Evolutionary conservation across 2,888 invertebrate species (phyloP), one percentile per base, ranked within the genome.

Genomic region (Apantesis nais): DNA sequence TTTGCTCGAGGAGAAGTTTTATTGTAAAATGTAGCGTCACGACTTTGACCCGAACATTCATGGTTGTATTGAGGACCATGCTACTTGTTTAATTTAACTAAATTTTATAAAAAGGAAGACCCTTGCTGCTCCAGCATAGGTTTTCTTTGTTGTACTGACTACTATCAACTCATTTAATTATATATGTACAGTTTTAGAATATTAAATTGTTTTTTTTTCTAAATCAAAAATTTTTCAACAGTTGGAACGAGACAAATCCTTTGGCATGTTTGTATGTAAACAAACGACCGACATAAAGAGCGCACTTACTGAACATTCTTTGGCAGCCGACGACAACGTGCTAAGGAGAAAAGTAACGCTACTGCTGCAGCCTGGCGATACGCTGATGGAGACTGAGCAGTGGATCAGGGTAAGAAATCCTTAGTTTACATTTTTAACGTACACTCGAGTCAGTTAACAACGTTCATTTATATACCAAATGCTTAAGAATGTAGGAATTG

Each of bases 351-450:
- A 95, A 75, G 93, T 95, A 73, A 92, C 93, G 19, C 87, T 95
- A 8, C 81, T 96, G 1, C 84, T 95, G 58, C 94, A 95, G 75
- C 93, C 95, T 22, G 96, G 96, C 31, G 96, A 96, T 74, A 87
- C 91, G 2, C 78, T 95, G 62, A 79, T 96, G 66, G 91, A 93
- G 3, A 91, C 93, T 48, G 91, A 93, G n/a, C 94, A 95, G 79
- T 96, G 95, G 95, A 93, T 93, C 61, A 88, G 90, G 87, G 96
- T 95, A 85, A 87, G 87, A 29, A 0, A n/a, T 44, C 8, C 4
- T 25, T 29, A 29, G 44, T 22, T 34, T 29, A 29, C 16, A 58
- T 58, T 29, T 58, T 29, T 55, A n/a, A 25, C 25, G 1, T 25
- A 29, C 4, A 34, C 34, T 5, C 34, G 44, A 19, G 16, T 4